Base-by-base conservation (phyloP, 2,113 vertebrate species). In the Psilopsiagon aurifrons region DNA sequence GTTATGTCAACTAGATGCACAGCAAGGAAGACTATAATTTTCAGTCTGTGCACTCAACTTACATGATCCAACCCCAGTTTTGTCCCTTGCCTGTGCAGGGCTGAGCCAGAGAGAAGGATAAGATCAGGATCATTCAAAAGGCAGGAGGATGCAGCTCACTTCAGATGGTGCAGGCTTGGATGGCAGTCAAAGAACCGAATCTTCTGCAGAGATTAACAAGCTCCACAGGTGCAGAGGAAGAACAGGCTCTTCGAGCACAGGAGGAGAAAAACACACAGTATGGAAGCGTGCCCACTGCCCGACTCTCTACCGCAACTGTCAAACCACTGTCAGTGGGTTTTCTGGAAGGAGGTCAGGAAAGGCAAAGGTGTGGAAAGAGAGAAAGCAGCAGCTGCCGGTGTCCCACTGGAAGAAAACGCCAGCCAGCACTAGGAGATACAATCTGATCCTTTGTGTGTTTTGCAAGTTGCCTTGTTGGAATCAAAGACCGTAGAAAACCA, bases 201-300 rank as follows among this genome's bases (percentile, higher is more conserved):
- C 88, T 96, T 95, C 92, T 94, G 85, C 86, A 66, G 95, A 94
- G 90, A 97, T 97, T 92, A 96, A 96, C 88, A 88, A 90, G 86
- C 95, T 97, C 96, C 83, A 85, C 95, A 96, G 97, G 96, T 97
- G 95, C 86, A 86, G 93, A 92, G 88, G 88, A 97, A 94, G 95
- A 95, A 95, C 97, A 96, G 86, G 57, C 88, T 94, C 91, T 93
- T 88, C 82, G 29, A 91, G 63, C 68, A n/a, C 85, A 86, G 90
- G 82, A 94, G 93, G 88, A 94, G 90, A 88, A 96, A 95, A 95
- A 76, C 82, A 94, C 94, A 95, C 82, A 90, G 86, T 80, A 92
- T 93, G 95, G 85, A 95, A 91, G 83, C 94, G 90, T 73, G 94
- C 91, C 94, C 76, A 16, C 90, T 86, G 94, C 92, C 93, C 51